Percentiles rank a stretch among this genome's conserved stretches.
These are phyloP conservation scores for Lepidocyrtoides sp. DNA, from an alignment of 2,888 invertebrate species.

Conservation along the genomic window DNA sequence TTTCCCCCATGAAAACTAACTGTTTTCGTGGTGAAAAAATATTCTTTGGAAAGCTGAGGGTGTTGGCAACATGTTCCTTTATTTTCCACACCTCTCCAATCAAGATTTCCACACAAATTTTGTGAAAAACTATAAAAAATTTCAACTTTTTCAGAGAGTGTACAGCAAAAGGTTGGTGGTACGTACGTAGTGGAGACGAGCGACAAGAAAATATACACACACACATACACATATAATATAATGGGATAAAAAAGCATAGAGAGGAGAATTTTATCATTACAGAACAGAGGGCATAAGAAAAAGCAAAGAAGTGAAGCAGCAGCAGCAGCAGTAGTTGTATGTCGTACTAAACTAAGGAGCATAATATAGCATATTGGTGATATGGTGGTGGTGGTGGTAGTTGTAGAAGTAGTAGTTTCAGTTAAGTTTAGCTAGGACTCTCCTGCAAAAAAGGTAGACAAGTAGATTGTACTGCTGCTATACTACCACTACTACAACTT, in stretches of 20 bases:
- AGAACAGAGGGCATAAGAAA: conserved; percentile 32
- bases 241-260: conserved; percentile 54
- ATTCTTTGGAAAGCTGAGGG: conserved; percentile 53
- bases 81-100: conserved; percentile 36
- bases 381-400: not conserved
- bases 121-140: conserved; percentile 65
- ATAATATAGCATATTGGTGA: not conserved
- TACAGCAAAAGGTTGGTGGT: conserved; percentile 45
- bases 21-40: conserved; percentile 49
- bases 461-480: conserved; percentile 42
- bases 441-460: conserved; percentile 48
- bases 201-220: conserved; percentile 59
- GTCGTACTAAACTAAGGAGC: conserved; percentile 1
- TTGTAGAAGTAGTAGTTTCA: not conserved
- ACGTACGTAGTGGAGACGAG: conserved; percentile 54
- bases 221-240: conserved; percentile 43
- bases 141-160: conserved; percentile 58
- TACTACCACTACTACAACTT: conserved; percentile 26
- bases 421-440: conserved; percentile 22
- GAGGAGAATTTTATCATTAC: conserved; percentile 43
- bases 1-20: conserved; percentile 31
- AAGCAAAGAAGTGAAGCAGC: conserved; percentile 35
- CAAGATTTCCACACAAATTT: conserved; percentile 59
- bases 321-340: conserved; percentile 9
- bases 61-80: conserved; percentile 48